Conservation (phyloP, 1,140 invertebrate genomes). For the Eriocheir sinensis region DNA sequence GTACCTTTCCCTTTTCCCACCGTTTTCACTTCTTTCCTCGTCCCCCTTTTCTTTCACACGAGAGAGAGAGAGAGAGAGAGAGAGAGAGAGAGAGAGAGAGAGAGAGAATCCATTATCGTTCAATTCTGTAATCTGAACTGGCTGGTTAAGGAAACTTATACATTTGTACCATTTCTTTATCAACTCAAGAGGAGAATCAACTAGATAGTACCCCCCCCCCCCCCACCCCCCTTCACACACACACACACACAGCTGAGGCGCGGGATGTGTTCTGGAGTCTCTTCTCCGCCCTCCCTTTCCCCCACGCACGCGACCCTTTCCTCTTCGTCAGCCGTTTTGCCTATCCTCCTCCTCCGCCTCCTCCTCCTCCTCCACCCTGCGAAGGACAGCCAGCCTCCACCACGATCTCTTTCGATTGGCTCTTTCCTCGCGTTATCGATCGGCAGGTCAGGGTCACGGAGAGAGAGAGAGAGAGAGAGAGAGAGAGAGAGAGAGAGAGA, state of each 20-base stretch:
- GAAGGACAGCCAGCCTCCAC: slow-evolving; percentile 56
- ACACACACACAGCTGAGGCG: not conserved
- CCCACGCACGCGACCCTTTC: slow-evolving; percentile 65
- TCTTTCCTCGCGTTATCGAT: slow-evolving; percentile 70
- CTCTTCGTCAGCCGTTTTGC: slow-evolving; percentile 72
- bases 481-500: not conserved
- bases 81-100: too few species aligned
- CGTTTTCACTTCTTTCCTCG: slow-evolving; percentile 5
- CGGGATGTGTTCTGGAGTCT: slow-evolving; percentile 40
- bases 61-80: too few species aligned
- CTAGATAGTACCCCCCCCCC: slow-evolving; percentile 28
- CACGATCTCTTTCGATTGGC: slow-evolving; percentile 71
- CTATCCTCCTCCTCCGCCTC: slow-evolving; percentile 65
- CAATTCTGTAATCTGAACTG: too few species aligned
- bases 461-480: slow-evolving; percentile 75
- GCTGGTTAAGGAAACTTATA: too few species aligned
- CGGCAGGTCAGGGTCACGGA: slow-evolving; percentile 77
- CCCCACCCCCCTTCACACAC: not conserved
- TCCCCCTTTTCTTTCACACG: not conserved
- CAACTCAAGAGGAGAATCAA: too few species aligned
- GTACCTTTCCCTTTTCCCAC: slow-evolving; percentile 65
- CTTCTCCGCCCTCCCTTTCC: slow-evolving; percentile 80
- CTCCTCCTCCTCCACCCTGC: slow-evolving; percentile 76
- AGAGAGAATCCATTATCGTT: too few species aligned
- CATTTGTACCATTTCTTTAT: too few species aligned